Conservation (phyloP, 2,797 vertebrate species). For the Cyclopterus lumpus region DNA sequence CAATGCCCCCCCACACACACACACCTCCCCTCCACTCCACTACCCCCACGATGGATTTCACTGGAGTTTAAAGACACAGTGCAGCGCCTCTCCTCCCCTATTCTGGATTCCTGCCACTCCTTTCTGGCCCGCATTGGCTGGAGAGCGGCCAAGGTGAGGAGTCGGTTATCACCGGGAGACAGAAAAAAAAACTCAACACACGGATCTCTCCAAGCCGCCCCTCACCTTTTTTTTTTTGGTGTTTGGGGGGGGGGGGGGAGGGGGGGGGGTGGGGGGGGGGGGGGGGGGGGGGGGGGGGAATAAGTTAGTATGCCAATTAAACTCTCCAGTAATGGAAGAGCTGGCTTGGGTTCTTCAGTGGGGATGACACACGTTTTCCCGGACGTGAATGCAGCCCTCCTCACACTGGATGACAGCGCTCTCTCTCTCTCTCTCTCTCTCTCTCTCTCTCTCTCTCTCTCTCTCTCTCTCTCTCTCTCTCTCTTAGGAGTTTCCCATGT, state of each 20-base stretch:
- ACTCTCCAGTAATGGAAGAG: background rate
- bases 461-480: background rate
- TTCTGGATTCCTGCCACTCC: constrained; percentile 67
- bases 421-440: background rate
- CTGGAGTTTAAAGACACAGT: constrained; percentile 73
- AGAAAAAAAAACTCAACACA: constrained; percentile 27
- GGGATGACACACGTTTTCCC: background rate
- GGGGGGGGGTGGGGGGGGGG: too few relatives aligned
- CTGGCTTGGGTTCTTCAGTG: background rate
- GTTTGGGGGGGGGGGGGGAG: too few relatives aligned
- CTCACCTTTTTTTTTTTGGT: constrained; percentile 2
- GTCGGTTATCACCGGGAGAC: constrained; percentile 62
- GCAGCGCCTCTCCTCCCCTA: constrained; percentile 36
- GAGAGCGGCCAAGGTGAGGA: constrained; percentile 73
- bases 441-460: background rate
- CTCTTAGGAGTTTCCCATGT: constrained; percentile 36
- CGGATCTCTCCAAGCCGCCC: constrained; percentile 10
- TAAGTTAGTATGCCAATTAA: background rate
- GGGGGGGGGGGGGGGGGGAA: too few relatives aligned
- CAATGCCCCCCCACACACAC: constrained; percentile 18
- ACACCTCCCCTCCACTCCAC: too few relatives aligned
- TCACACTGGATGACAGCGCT: constrained; percentile 37
- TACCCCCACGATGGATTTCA: constrained; percentile 31
- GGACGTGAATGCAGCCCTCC: background rate
- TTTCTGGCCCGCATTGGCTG: constrained; percentile 74